Conservation (phyloP, 1,140 invertebrate genomes). For the Drosophila tani region DNA sequence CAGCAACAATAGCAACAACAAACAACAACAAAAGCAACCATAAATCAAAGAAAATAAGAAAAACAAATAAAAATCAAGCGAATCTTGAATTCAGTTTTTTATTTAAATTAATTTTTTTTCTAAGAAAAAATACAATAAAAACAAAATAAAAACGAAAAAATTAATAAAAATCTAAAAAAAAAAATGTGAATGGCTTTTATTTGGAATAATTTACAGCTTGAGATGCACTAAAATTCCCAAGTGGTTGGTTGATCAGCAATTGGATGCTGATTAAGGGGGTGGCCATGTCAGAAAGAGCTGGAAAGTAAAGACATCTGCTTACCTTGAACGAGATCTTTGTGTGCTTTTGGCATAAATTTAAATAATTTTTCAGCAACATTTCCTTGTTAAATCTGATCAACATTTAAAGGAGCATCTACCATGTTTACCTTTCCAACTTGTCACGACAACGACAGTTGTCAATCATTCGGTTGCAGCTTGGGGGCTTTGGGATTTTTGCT, state of each 20-base stretch:
- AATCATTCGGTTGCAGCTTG: conserved; percentile 38
- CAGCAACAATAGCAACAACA: conserved; percentile 20
- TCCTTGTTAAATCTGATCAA: background rate
- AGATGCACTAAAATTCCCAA: background rate
- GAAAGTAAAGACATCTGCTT: no score
- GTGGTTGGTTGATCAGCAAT: no score
- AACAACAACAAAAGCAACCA: conserved; percentile 26
- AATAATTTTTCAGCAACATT: no score
- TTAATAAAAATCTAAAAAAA: conserved; percentile 41
- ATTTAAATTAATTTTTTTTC: conserved; percentile 42
- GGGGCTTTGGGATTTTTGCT: background rate
- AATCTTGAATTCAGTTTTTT: conserved; percentile 37
- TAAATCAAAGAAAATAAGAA: conserved; percentile 30
- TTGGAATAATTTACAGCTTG: background rate
- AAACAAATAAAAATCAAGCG: conserved; percentile 16
- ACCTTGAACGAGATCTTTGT: no score
- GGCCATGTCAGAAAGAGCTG: no score
- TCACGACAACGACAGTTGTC: conserved; percentile 37
- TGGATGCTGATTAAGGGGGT: no score
- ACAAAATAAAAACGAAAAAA: conserved; percentile 39
- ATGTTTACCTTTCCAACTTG: background rate
- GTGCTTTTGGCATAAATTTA: background rate
- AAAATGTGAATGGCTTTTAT: background rate
- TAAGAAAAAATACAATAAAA: conserved; percentile 37
- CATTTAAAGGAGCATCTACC: background rate